Base-by-base conservation (phyloP, 1,140 invertebrate species). In the Brachystomella parvula region DNA sequence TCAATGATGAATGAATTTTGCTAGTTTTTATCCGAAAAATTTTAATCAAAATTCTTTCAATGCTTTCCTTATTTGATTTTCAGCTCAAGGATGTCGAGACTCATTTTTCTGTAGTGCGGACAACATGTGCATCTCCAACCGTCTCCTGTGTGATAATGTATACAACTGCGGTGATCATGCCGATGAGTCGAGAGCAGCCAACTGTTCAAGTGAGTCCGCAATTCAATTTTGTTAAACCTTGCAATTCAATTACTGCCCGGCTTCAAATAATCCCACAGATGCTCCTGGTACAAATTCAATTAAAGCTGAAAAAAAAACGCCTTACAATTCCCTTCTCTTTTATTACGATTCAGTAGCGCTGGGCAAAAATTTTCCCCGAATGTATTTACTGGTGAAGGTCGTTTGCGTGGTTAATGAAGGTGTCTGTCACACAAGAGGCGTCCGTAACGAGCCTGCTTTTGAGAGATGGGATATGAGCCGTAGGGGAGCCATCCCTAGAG, bases 111-210 rank as follows among this genome's bases (percentile, higher is more conserved):
- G 92, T 78, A 86, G 84, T 67, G 82, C 88, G 74, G 84, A 87
- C 63, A 85, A 91, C 78, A 92, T 92, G 80, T 96, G 92, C 82
- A 93, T 96, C 73, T 86, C 89, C 73, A 87, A 84, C 24, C 89
- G 92, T 78, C 83, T 95, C 35, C 82, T 89, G 59, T 95, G 92
- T 78, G 92, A 96, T 78, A 86, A 86, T 32, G 86, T 94, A 67
- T 90, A 92, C 79, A 92, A 96, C 77, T 95, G 92, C 77, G 89
- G 87, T n/a, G 91, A 94, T 78, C 89, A 88, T 44, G 91, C 89
- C 21, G 92, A 96, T 76, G 92, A 95, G 79, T 85, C 86, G 62
- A 84, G 87, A 67, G 86, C 85, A 64, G 84, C 86, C 58, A 81
- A 87, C 60, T 94, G 91, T 80, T 84, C 87, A 76, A 89, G 90